Percentiles rank a stretch among this genome's conserved stretches.
Conservation (phyloP, 2,797 vertebrate species). For the Euphonia xanthogaster region DNA sequence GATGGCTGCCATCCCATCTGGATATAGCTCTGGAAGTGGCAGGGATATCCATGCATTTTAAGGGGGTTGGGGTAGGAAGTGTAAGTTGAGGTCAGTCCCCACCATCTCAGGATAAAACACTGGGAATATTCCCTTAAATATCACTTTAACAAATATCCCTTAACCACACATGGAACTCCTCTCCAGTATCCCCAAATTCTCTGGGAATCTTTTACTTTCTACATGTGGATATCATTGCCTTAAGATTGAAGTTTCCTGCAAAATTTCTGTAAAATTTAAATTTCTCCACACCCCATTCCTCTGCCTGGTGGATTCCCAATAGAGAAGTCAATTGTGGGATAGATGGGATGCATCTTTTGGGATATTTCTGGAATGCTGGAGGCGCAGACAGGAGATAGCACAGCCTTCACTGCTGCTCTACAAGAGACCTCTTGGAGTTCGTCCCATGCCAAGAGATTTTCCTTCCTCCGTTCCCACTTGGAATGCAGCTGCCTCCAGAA, state of each 20-base stretch:
- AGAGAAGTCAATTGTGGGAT: not conserved
- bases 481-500: not conserved
- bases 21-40: not conserved
- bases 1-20: not conserved
- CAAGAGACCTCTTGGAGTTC: not conserved
- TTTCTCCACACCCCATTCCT: not conserved
- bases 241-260: rapidly evolving
- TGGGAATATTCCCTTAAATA: not conserved
- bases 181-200: not conserved
- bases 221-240: rapidly evolving
- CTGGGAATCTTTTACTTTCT: not conserved
- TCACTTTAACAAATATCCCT: not conserved
- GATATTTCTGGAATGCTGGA: not conserved
- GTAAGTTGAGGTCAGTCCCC: not conserved
- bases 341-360: rapidly evolving
- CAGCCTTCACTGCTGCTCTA: not conserved
- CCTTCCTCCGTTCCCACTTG: not conserved
- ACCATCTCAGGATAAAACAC: not conserved
- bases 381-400: not conserved
- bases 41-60: not conserved
- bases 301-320: rapidly evolving
- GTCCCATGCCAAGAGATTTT: not conserved
- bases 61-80: not conserved
- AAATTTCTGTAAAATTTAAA: not conserved
- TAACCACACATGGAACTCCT: not conserved